Conservation (phyloP, 2,797 vertebrate species). For the Catharus ustulatus region DNA sequence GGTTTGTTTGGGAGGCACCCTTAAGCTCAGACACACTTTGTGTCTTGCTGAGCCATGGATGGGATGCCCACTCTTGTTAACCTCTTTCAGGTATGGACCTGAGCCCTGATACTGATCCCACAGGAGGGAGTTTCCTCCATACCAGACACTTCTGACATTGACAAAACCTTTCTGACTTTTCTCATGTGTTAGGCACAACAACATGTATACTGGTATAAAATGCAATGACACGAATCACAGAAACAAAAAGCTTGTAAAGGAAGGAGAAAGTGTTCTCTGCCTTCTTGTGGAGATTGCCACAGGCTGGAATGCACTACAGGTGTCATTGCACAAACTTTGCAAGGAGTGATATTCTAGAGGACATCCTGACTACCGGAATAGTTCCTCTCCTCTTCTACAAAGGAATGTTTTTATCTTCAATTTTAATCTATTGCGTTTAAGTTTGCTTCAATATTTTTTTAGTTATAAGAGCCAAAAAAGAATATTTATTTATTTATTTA, state of each 20-base stretch:
- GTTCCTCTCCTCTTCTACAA: background rate
- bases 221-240: background rate
- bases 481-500: background rate
- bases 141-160: background rate
- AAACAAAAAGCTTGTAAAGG: background rate
- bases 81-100: background rate
- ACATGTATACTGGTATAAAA: fast-evolving
- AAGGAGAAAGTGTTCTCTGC: background rate
- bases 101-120: background rate
- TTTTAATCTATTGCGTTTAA: background rate
- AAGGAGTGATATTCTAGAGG: background rate
- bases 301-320: background rate
- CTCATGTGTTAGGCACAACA: background rate
- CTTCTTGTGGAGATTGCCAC: background rate
- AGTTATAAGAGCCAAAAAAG: background rate
- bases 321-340: background rate
- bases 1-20: background rate
- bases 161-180: background rate
- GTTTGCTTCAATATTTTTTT: background rate
- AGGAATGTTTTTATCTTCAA: background rate
- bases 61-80: too few relatives aligned
- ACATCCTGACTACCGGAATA: background rate
- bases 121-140: background rate
- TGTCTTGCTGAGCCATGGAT: background rate
- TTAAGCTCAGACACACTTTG: background rate